phyloP scores from a whole-genome alignment of 2,888 invertebrate genomes.

The Drosophila buzzatii region DNA sequence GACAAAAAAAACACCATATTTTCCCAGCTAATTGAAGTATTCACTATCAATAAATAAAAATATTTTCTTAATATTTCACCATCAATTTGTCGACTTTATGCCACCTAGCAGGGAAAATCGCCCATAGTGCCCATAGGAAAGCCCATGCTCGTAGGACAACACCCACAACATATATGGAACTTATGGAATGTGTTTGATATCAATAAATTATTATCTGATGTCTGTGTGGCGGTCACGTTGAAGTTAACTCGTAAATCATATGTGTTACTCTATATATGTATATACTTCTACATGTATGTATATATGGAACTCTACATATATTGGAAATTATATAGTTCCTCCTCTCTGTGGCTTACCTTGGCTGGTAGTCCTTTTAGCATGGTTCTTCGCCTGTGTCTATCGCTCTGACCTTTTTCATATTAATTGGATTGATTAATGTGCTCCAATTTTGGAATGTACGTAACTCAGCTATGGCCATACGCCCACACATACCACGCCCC shows the following conservation, averaged over 20 bases:
- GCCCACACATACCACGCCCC: constrained; percentile 6
- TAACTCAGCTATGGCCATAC: constrained; percentile 43
- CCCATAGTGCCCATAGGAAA: background rate
- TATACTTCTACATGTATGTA: background rate
- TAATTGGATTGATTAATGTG: constrained; percentile 78
- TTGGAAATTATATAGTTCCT: constrained; percentile 45
- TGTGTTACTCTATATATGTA: constrained; percentile 19
- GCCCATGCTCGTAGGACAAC: background rate
- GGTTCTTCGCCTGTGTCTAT: constrained; percentile 1
- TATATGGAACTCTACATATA: background rate
- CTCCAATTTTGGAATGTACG: constrained; percentile 66
- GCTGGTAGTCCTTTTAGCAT: constrained; percentile 2
- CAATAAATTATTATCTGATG: constrained; percentile 78
- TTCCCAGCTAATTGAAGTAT: too few relatives aligned
- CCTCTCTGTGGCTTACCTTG: background rate
- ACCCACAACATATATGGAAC: constrained; percentile 7
- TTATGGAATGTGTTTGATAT: constrained; percentile 57
- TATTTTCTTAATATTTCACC: too few relatives aligned
- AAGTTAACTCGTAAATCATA: constrained; percentile 69
- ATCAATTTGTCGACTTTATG: too few relatives aligned
- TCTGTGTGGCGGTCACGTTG: constrained; percentile 51
- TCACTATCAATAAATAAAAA: too few relatives aligned
- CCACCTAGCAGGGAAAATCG: too few relatives aligned
- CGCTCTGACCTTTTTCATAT: constrained; percentile 51
- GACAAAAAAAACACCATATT: too few relatives aligned